A percentile compares a stretch with the other conserved stretches of the same genome.
phyloP scores from a whole-genome alignment of 2,113 vertebrate species.

The Heteronetta atricapilla region DNA sequence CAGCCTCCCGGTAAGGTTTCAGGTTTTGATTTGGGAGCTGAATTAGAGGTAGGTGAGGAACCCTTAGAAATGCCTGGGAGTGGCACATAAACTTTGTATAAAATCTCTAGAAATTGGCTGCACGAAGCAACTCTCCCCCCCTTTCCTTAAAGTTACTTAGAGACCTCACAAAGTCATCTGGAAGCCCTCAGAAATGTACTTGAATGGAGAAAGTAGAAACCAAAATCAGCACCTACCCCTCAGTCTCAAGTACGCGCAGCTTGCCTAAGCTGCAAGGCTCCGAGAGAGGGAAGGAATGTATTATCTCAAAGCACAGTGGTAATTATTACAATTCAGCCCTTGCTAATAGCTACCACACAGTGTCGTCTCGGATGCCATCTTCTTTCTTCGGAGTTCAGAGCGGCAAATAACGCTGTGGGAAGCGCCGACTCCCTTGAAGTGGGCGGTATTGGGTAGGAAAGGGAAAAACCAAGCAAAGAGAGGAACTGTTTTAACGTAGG shows the following conservation, averaged over 20 bases:
- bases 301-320: not conserved
- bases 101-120: not conserved
- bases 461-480: not conserved
- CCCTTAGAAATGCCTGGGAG: not conserved
- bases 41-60: not conserved
- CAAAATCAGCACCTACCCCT: not conserved
- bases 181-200: not conserved
- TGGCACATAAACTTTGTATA: not conserved
- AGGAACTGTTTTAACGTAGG: not conserved
- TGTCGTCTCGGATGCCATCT: not conserved
- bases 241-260: not conserved
- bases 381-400: not conserved
- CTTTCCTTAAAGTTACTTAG: not conserved
- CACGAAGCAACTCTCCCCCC: not conserved
- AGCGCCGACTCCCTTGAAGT: not conserved
- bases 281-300: not conserved
- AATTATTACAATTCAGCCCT: not conserved
- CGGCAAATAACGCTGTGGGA: slow-evolving; percentile 1
- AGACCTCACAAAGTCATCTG: not conserved
- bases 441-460: not conserved
- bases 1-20: not conserved
- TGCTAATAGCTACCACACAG: not conserved
- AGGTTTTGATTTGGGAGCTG: not conserved
- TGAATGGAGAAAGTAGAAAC: not conserved
- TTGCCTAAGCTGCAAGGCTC: not conserved